These are phyloP conservation scores for Tuta absoluta DNA, from an alignment of 2,888 invertebrate genomes.

Conservation along the genomic window DNA sequence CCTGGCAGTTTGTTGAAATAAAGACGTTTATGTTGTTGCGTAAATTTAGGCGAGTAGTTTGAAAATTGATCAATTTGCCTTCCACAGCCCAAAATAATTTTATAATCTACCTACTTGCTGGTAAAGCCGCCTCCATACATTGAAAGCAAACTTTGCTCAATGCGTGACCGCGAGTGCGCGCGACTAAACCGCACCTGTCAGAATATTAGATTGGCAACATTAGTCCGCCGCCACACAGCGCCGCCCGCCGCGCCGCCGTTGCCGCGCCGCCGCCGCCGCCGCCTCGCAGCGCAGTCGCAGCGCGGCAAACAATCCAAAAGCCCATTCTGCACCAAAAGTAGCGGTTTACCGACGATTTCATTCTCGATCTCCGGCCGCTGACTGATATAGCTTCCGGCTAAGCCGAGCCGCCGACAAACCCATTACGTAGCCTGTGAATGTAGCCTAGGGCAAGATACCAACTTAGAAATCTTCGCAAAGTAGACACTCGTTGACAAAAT, in stretches of 20 bases:
- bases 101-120: background rate
- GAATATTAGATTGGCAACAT: constrained; percentile 74
- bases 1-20: too few species aligned
- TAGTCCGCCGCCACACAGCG: constrained; percentile 58
- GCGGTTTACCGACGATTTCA: constrained; percentile 63
- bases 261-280: constrained; percentile 33
- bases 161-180: constrained; percentile 32
- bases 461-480: background rate
- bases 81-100: too few species aligned
- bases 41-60: too few species aligned
- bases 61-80: too few species aligned
- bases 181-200: constrained; percentile 63
- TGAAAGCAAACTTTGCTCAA: constrained; percentile 11
- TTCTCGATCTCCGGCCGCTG: constrained; percentile 60
- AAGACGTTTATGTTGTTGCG: too few species aligned
- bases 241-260: constrained; percentile 31
- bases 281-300: constrained; percentile 31
- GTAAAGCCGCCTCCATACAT: constrained; percentile 35
- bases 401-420: background rate
- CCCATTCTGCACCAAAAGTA: constrained; percentile 59
- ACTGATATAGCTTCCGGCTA: constrained; percentile 43
- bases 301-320: constrained; percentile 64
- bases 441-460: background rate
- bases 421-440: background rate
- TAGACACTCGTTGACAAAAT: background rate